Percentiles rank a stretch among this genome's conserved stretches.
Evolutionary conservation across 2,113 vertebrate species (phyloP).

Genomic region (Ramphastos sulfuratus): DNA sequence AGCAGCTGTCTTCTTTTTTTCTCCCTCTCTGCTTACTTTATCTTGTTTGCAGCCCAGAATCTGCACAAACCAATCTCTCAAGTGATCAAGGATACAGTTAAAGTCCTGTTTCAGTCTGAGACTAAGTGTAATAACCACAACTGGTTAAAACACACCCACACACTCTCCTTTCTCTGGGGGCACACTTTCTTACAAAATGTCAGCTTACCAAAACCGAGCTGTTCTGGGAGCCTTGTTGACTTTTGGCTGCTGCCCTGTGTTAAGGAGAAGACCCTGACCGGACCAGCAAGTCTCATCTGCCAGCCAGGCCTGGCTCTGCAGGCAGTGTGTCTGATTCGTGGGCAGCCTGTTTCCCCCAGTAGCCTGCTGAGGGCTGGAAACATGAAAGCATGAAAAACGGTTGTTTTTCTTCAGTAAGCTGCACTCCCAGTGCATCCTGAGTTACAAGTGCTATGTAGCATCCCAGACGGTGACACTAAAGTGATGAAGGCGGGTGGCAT

Average conservation of each 20-base stretch:
- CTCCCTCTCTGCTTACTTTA: background rate
- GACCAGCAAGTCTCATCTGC: background rate
- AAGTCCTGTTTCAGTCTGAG: background rate
- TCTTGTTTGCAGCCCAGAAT: background rate
- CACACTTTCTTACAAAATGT: background rate
- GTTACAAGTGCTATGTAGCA: background rate
- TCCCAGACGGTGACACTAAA: background rate
- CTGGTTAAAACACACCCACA: background rate
- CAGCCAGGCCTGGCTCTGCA: background rate
- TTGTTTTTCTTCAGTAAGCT: background rate
- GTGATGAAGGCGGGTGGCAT: background rate
- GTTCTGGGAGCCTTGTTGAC: background rate
- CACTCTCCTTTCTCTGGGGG: background rate
- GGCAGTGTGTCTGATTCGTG: background rate
- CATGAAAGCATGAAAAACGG: background rate
- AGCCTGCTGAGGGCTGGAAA: background rate
- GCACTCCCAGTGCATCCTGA: background rate
- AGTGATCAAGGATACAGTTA: fast-evolving
- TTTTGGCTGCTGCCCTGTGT: background rate
- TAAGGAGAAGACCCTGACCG: background rate
- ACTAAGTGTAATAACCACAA: background rate
- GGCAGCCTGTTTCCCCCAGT: background rate
- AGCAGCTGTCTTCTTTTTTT: background rate
- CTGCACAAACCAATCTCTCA: background rate
- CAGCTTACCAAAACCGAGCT: background rate